Conservation (phyloP, 2,888 invertebrate genomes). For the Laothoe populi region DNA sequence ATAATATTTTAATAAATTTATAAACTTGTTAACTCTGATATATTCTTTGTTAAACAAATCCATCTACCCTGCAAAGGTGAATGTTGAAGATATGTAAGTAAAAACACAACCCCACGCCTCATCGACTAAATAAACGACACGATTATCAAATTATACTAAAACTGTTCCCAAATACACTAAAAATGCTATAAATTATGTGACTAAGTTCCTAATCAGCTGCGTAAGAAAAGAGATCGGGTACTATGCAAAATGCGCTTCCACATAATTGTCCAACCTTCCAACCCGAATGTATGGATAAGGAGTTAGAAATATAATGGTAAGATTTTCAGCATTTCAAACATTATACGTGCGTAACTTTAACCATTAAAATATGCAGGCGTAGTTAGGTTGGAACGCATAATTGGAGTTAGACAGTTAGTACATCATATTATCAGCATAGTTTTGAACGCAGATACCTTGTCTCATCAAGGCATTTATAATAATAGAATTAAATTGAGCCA, state of each 20-base stretch:
- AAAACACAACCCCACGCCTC: constrained; percentile 22
- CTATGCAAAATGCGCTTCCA: constrained; percentile 1
- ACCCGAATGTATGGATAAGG: neutral
- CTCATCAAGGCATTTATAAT: neutral
- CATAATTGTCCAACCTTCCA: neutral
- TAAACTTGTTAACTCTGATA: neutral
- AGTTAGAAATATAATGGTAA: no score
- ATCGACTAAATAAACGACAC: constrained; percentile 4
- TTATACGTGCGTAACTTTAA: no score
- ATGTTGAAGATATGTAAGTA: constrained; percentile 20
- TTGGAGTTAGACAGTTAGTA: neutral
- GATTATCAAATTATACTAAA: constrained; percentile 18
- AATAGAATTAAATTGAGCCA: neutral
- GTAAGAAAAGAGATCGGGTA: constrained; percentile 14
- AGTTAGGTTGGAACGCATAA: neutral
- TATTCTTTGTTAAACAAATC: constrained; percentile 17
- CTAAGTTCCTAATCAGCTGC: constrained; percentile 14
- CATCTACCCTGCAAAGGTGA: constrained; percentile 26
- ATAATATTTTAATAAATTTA: neutral
- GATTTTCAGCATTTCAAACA: no score
- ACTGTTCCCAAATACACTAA: constrained; percentile 12
- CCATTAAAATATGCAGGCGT: neutral
- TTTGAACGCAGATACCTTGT: neutral
- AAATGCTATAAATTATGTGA: constrained; percentile 19
- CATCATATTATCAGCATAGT: neutral